These are phyloP conservation scores for Matsumurasca onukii DNA, from an alignment of 1,140 invertebrate species.

Conservation along the genomic window DNA sequence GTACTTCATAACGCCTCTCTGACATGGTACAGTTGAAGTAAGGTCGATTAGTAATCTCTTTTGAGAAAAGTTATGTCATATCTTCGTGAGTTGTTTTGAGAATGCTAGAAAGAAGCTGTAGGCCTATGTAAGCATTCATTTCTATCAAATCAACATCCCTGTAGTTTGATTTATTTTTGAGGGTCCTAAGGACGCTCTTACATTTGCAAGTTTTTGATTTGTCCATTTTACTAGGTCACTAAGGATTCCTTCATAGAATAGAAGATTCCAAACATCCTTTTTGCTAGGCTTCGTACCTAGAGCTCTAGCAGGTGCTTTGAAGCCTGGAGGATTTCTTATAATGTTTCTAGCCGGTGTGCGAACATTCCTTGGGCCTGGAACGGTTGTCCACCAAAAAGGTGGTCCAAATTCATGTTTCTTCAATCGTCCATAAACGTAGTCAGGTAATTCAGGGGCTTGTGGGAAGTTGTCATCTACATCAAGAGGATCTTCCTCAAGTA, in stretches of 20 bases:
- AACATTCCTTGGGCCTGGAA: conserved; percentile 14
- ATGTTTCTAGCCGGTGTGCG: conserved; percentile 4
- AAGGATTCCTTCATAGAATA: conserved; percentile 7
- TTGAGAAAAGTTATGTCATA: conserved; percentile 10
- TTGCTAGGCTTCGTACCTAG: no score
- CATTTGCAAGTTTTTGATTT: conserved; percentile 10
- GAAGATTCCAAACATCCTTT: conserved; percentile 24
- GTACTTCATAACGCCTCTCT: conserved; percentile 11
- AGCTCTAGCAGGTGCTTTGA: conserved; percentile 9
- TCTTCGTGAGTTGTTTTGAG: conserved; percentile 13
- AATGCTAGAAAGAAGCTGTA: not conserved
- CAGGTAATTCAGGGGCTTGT: not conserved
- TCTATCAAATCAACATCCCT: not conserved
- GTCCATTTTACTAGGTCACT: not conserved
- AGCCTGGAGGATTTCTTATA: conserved; percentile 10
- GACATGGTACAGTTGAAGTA: not conserved
- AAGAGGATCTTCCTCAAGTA: not conserved
- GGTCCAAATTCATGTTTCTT: not conserved
- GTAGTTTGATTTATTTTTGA: conserved; percentile 20
- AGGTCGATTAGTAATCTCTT: conserved; percentile 4
- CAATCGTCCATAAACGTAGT: not conserved
- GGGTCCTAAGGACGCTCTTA: not conserved
- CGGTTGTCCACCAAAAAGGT: not conserved
- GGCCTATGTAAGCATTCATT: conserved; percentile 21
- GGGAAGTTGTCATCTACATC: not conserved